A percentile compares a stretch with the other conserved stretches of the same genome.
phyloP scores from a whole-genome alignment of 2,797 vertebrate genomes.

The Zalophus californianus region DNA sequence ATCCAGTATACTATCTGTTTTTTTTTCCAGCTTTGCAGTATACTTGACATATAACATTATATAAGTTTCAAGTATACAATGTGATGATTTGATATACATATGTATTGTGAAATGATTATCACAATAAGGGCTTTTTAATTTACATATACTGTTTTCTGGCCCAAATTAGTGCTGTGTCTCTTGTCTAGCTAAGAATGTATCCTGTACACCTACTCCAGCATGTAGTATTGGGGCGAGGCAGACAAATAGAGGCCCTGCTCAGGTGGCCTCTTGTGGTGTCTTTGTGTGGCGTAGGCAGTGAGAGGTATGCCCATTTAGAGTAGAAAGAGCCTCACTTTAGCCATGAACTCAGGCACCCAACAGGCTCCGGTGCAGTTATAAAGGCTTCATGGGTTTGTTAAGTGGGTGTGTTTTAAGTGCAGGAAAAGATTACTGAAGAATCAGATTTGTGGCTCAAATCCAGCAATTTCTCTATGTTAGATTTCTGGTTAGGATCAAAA shows the following conservation, averaged over 20 bases:
- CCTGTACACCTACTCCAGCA: not conserved
- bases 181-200: not conserved
- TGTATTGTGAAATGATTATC: not conserved
- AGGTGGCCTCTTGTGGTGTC: not conserved
- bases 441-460: not conserved
- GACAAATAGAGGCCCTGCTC: not conserved
- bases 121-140: not conserved
- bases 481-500: not conserved
- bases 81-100: not conserved
- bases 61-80: not conserved
- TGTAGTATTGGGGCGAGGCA: not conserved
- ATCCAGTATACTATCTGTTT: not conserved
- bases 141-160: not conserved
- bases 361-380: not conserved
- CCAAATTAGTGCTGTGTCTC: not conserved
- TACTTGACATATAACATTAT: not conserved
- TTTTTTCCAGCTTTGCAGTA: not conserved
- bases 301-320: not conserved
- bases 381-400: not conserved
- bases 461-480: not conserved
- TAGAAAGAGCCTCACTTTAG: not conserved
- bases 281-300: not conserved
- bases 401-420: not conserved
- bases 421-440: not conserved
- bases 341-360: not conserved